Base-by-base conservation (phyloP, 2,113 vertebrate genomes). In the Aleadryas rufinucha region DNA sequence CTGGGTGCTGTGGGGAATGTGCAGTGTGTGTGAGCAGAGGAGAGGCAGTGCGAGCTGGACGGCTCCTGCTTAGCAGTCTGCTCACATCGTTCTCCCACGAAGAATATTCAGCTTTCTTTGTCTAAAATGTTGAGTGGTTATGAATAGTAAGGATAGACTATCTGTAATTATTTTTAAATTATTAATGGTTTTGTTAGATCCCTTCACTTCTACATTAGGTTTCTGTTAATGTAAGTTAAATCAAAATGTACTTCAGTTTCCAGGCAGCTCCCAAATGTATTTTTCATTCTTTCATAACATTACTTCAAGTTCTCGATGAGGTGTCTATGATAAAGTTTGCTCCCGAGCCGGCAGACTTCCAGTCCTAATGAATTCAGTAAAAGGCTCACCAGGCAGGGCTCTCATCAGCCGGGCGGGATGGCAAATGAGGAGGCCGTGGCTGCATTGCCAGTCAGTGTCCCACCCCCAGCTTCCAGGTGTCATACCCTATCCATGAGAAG, bases 121-220 rank as follows among this genome's bases (percentile, higher is more conserved):
- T 98, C 98, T 98, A 97, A 98, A 98, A 97, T 97, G 96, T 97
- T 98, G 98, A 98, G 97, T 97, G 97, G 97, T 97, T 98, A 97
- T 98, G 98, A 98, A 98, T 97, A 97, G 98, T 96, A 97, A 98
- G 97, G 96, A 97, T 94, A 98, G 98, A 95, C 97, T 96, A 98
- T 98, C 98, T 97, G 97, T 98, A 98, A 98, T 98, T 98, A 98
- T 98, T 98, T 98, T 98, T 98, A 97, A 98, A 98, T 98, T 98
- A 98, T 98, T 98, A 98, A 98, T 98, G 96, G 96, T 98, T 98
- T 98, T 98, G 98, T 98, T 98, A 98, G 97, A 98, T 97, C 97
- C 95, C 95, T 96, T 97, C 97, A 96, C 97, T 98, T 98, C 97
- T 98, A 98, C 97, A 98, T 98, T 98, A 97, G 97, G 96, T 98